Conservation (phyloP, 2,113 vertebrate species). For the Piaya cayana region DNA sequence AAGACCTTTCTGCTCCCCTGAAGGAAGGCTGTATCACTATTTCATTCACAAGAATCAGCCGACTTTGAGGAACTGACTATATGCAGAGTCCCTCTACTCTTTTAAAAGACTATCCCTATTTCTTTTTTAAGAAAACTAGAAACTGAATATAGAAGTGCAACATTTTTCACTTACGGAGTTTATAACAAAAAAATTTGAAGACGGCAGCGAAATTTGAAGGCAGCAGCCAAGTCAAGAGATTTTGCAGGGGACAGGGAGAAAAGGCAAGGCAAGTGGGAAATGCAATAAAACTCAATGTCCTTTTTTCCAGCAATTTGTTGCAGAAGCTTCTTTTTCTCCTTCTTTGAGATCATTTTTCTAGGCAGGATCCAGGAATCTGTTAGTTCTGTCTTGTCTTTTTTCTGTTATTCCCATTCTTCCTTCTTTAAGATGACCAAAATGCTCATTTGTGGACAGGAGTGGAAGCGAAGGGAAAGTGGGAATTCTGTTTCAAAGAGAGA, state of each 20-base stretch:
- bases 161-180: not conserved
- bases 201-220: not conserved
- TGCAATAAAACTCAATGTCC: not conserved
- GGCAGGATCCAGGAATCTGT: not conserved
- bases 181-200: not conserved
- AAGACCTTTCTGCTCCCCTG: not conserved
- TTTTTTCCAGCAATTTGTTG: not conserved
- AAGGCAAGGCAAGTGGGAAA: not conserved
- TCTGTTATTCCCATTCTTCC: not conserved
- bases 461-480: not conserved
- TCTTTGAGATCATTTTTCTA: not conserved
- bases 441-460: not conserved
- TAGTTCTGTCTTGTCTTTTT: not conserved
- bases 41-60: not conserved
- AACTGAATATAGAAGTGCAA: not conserved
- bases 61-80: not conserved
- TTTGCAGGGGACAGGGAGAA: not conserved
- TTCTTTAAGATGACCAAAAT: not conserved
- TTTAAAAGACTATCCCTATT: not conserved
- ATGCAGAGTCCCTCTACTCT: not conserved
- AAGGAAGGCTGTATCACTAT: not conserved
- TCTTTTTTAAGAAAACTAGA: not conserved
- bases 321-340: not conserved
- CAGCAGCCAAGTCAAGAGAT: not conserved
- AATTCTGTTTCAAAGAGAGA: not conserved